A percentile compares a stretch with the other conserved stretches of the same genome.
Evolutionary conservation across 2,888 invertebrate species (phyloP).

Genomic region (Neoascia interrupta): DNA sequence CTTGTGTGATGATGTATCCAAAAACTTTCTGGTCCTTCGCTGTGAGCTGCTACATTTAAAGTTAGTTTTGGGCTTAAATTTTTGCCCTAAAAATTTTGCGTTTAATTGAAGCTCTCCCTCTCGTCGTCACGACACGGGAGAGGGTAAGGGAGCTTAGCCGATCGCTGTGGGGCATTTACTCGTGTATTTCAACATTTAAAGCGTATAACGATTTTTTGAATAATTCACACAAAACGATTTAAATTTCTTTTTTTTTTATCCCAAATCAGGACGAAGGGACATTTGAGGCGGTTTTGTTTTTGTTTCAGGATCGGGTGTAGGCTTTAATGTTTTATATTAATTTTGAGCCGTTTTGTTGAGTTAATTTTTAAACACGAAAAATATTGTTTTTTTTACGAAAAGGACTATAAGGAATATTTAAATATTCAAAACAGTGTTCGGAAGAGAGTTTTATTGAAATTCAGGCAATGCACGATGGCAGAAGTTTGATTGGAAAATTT

Average conservation of each 20-base stretch:
- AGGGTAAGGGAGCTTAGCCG: not conserved
- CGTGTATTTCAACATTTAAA: conserved; percentile 53
- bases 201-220: conserved; percentile 50
- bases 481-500: conserved; percentile 65
- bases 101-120: conserved; percentile 49
- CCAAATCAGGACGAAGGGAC: not conserved
- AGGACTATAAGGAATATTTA: too few species aligned
- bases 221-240: conserved; percentile 57
- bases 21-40: conserved; percentile 17
- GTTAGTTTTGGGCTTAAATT: conserved; percentile 27
- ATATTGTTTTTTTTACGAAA: too few species aligned
- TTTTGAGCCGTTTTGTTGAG: conserved; percentile 9
- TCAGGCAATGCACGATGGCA: conserved; percentile 20
- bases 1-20: conserved; percentile 51
- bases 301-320: not conserved
- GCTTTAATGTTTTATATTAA: conserved; percentile 19
- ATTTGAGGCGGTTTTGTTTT: not conserved
- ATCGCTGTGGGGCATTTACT: conserved; percentile 55
- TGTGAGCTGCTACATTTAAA: conserved; percentile 61
- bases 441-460: conserved; percentile 33
- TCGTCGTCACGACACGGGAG: not conserved
- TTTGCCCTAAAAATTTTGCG: conserved; percentile 47
- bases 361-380: not conserved
- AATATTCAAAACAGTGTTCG: too few species aligned
- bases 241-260: conserved; percentile 19